Base-by-base conservation (phyloP, 2,888 invertebrate species). In the Eulithis prunata region DNA sequence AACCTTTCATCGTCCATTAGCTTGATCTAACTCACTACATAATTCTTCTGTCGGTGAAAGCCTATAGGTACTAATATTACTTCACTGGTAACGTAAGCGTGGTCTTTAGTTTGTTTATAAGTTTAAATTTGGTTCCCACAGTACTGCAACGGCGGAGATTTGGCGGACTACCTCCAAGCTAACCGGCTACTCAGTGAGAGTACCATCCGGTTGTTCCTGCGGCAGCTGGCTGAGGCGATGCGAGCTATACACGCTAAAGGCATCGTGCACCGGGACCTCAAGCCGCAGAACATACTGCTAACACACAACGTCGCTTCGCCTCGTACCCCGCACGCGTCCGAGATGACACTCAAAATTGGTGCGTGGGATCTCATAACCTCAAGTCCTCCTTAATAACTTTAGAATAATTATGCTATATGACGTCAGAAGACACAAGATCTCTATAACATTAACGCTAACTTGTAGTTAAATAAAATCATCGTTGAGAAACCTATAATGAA, bases 141-240 rank as follows among this genome's bases (percentile, higher is more conserved):
- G 97, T 99, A 98, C 91, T 99, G 99, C 94, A 99, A 99, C 95
- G 99, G 99, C 57, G 99, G 99, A 28, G 99, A 99, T 92, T 94
- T 99, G 88, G 99, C 99, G 21, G 99, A 99, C 94, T 99, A 99
- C 93, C 95, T 99, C 75, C 96, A 96, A 85, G 96, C 96, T 56
- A 99, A 99, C 92, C 98, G 98, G 66, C 98, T 98, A 55, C 94
- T 99, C 52, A 99, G 98, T 89, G 99, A 99, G 92, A 98, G 98
- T 85, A 99, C 99, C 5, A 99, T 99, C 80, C 94, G 98, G 71
- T 94, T 98, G 78, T 99, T 99, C 94, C 94, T 99, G 74, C 95
- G 97, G 81, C 99, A 99, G 93, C 95, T 99, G 83, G 99, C 99
- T 77, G 98, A 97, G 80, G 99, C 99, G 68, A 98, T 99, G 98